Evolutionary conservation across 2,888 invertebrate genomes (phyloP).

Genomic region (Tiphia femorata): DNA sequence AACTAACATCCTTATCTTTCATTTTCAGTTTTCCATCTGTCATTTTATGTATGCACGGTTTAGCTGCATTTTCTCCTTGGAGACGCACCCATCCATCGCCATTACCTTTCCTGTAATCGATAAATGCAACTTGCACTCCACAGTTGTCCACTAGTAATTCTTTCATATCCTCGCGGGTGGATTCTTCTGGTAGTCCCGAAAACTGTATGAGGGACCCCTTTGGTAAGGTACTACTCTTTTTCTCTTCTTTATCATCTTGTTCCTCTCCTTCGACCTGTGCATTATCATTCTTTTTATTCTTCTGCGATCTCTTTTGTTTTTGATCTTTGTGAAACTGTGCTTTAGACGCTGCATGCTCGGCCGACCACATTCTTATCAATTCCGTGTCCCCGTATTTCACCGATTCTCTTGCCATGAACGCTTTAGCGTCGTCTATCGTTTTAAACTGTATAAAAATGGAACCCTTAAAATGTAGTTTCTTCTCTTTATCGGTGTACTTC

Average conservation of each 20-base stretch:
- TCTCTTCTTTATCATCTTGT: slow-evolving; percentile 40
- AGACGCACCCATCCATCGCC: slow-evolving; percentile 81
- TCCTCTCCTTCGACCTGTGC: slow-evolving; percentile 39
- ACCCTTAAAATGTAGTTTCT: slow-evolving; percentile 85
- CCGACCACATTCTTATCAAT: slow-evolving; percentile 78
- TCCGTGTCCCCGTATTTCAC: slow-evolving; percentile 78
- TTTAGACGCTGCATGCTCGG: slow-evolving; percentile 76
- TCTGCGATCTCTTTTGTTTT: slow-evolving; percentile 72
- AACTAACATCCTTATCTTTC: slow-evolving; percentile 40
- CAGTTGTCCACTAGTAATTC: slow-evolving; percentile 75
- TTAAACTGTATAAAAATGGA: slow-evolving; percentile 92
- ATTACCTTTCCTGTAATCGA: slow-evolving; percentile 83
- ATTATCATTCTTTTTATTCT: slow-evolving; percentile 69
- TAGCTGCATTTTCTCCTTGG: slow-evolving; percentile 78
- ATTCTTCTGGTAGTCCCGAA: slow-evolving; percentile 74
- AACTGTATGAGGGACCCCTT: slow-evolving; percentile 83
- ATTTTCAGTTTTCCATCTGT: slow-evolving; percentile 74
- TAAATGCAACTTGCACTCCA: slow-evolving; percentile 77
- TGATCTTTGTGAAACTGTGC: slow-evolving; percentile 76
- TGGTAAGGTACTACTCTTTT: slow-evolving; percentile 69
- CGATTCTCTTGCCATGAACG: slow-evolving; percentile 78
- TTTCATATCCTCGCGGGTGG: slow-evolving; percentile 81
- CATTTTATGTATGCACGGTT: slow-evolving; percentile 75
- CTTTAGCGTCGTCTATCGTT: slow-evolving; percentile 83
- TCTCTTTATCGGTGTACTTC: slow-evolving; percentile 75